phyloP scores from a whole-genome alignment of 2,888 invertebrate species.

The Cancer borealis region DNA sequence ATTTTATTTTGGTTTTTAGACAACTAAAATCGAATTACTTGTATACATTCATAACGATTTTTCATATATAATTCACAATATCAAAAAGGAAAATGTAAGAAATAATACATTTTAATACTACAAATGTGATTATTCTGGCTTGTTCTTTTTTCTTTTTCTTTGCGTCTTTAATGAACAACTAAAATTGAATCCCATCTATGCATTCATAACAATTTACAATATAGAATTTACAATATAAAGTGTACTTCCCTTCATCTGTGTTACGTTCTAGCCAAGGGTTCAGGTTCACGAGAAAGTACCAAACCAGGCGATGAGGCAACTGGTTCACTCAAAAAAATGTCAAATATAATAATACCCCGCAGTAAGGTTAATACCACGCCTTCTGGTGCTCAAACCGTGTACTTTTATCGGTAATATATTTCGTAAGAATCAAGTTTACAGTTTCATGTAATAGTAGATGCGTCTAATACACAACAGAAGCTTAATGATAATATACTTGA shows the following conservation, averaged over 20 bases:
- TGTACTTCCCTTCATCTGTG: background rate
- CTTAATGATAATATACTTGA: background rate
- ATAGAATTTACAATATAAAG: background rate
- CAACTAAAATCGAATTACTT: too few relatives aligned
- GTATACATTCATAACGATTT: background rate
- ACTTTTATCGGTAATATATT: background rate
- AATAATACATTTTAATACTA: too few relatives aligned
- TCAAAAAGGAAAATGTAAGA: too few relatives aligned
- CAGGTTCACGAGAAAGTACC: background rate
- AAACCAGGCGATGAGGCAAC: background rate
- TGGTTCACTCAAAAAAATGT: background rate
- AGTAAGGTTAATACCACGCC: background rate
- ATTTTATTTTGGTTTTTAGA: too few relatives aligned
- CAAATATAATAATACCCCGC: background rate
- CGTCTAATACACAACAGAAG: background rate
- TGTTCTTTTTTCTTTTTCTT: too few relatives aligned
- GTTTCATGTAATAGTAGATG: background rate
- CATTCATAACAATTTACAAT: background rate
- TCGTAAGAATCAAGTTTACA: background rate
- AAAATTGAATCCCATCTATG: too few relatives aligned
- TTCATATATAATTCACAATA: background rate
- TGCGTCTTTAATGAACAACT: too few relatives aligned
- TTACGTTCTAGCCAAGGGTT: background rate
- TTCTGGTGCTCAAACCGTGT: background rate
- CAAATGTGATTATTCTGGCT: too few relatives aligned